These are phyloP conservation scores for Mongoloraphidia duomilia DNA, from an alignment of 2,888 invertebrate species.

Conservation along the genomic window DNA sequence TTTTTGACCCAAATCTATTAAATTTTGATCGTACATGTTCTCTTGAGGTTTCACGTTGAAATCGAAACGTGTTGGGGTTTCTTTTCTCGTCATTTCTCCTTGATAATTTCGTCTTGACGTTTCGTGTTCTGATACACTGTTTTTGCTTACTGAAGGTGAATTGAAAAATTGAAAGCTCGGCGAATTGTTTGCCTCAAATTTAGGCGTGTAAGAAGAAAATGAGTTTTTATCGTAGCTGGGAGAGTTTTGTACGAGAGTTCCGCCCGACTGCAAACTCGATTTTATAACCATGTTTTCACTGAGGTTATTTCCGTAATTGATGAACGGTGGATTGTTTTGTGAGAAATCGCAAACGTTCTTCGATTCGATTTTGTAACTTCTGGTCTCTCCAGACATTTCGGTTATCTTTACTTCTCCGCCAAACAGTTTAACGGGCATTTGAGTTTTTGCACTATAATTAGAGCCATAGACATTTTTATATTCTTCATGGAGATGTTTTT, in stretches of 20 bases:
- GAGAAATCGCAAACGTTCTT: slow-evolving; percentile 21
- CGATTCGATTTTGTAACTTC: slow-evolving; percentile 32
- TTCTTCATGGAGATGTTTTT: slow-evolving; percentile 1
- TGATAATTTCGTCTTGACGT: not conserved
- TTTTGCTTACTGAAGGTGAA: not conserved
- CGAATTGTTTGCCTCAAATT: not conserved
- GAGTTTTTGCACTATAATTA: slow-evolving; percentile 21
- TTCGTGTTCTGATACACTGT: not conserved
- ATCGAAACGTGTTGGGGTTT: slow-evolving; percentile 4
- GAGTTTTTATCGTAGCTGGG: slow-evolving; percentile 19
- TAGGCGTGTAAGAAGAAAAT: slow-evolving; percentile 1
- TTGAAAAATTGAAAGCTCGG: slow-evolving; percentile 1
- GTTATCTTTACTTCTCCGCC: slow-evolving; percentile 66
- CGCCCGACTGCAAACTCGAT: slow-evolving; percentile 70
- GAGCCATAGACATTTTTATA: slow-evolving; percentile 3
- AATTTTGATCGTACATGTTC: slow-evolving; percentile 18
- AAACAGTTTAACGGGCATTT: slow-evolving; percentile 46
- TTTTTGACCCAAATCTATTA: slow-evolving; percentile 30
- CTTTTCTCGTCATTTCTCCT: not conserved
- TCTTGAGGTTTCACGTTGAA: slow-evolving; percentile 9
- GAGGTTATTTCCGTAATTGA: slow-evolving; percentile 23
- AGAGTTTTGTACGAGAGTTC: slow-evolving; percentile 41
- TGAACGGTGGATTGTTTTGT: slow-evolving; percentile 16
- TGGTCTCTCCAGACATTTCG: slow-evolving; percentile 51
- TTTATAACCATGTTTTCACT: slow-evolving; percentile 53